Percentiles rank a stretch among this genome's conserved stretches.
Evolutionary conservation across 2,113 vertebrate species (phyloP).

Genomic region (Rhinoptilus africanus): DNA sequence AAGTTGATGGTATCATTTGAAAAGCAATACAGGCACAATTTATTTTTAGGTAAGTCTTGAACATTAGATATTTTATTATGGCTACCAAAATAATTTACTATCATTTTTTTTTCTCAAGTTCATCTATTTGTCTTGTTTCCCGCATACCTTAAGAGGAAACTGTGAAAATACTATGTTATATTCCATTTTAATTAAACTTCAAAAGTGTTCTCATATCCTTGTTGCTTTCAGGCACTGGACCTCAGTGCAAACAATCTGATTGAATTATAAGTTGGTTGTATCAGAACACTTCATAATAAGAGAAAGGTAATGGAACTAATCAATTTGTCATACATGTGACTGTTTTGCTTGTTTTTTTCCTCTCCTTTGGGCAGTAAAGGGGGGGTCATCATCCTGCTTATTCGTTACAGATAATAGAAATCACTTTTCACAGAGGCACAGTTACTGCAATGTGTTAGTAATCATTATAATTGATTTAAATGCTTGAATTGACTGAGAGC

Average conservation of each 20-base stretch:
- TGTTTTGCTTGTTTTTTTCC: background rate
- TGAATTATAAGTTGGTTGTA: background rate
- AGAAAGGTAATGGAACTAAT: background rate
- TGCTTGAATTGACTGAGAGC: background rate
- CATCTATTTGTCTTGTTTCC: background rate
- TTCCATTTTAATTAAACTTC: constrained; percentile 21
- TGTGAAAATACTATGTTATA: background rate
- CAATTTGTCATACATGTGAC: background rate
- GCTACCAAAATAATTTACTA: background rate
- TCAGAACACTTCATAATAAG: background rate
- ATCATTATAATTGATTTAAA: constrained; percentile 20
- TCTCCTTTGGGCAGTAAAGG: background rate
- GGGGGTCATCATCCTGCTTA: background rate
- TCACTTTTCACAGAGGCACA: background rate
- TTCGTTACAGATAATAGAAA: background rate
- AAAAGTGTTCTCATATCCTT: background rate
- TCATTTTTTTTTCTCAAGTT: background rate
- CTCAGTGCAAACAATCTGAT: background rate
- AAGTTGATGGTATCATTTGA: constrained; percentile 1
- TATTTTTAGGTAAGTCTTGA: background rate
- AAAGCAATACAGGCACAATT: background rate
- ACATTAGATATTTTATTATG: background rate
- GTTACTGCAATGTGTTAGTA: background rate
- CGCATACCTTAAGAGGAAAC: background rate
- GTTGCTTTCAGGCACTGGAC: background rate